These are phyloP conservation scores for Serranus cabrilla DNA, from an alignment of 2,797 vertebrate genomes.

Conservation along the genomic window DNA sequence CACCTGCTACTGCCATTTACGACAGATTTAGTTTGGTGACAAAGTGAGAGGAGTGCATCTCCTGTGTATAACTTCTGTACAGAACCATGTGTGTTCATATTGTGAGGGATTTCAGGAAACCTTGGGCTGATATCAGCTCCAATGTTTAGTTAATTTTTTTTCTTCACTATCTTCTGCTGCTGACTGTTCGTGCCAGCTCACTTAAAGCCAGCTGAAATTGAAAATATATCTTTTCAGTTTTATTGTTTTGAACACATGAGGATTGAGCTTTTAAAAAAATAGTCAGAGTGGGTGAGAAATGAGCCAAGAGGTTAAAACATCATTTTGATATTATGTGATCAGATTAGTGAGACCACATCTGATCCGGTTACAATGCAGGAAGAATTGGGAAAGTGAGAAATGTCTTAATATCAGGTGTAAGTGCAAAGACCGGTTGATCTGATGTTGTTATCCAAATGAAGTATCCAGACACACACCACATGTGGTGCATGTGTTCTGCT, in stretches of 20 bases:
- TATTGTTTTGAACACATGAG: background rate
- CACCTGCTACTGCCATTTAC: background rate
- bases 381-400: background rate
- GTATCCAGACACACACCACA: too few relatives aligned
- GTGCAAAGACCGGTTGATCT: background rate
- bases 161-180: too few relatives aligned
- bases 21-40: background rate
- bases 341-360: too few relatives aligned
- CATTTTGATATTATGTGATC: too few relatives aligned
- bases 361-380: too few relatives aligned
- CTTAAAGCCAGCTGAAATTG: background rate
- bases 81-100: background rate
- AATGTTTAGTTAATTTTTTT: background rate
- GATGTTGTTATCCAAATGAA: too few relatives aligned
- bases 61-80: background rate
- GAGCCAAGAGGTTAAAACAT: too few relatives aligned
- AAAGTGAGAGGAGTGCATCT: background rate
- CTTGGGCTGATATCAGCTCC: background rate
- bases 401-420: background rate
- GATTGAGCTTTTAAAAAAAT: background rate
- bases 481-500: too few relatives aligned
- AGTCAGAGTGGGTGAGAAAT: too few relatives aligned
- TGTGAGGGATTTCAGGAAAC: background rate
- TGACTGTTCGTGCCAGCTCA: background rate
- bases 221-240: background rate